Percentiles rank a stretch among this genome's conserved stretches.
Conservation (phyloP, 2,888 invertebrate species). For the Lithophane ornitopus region DNA sequence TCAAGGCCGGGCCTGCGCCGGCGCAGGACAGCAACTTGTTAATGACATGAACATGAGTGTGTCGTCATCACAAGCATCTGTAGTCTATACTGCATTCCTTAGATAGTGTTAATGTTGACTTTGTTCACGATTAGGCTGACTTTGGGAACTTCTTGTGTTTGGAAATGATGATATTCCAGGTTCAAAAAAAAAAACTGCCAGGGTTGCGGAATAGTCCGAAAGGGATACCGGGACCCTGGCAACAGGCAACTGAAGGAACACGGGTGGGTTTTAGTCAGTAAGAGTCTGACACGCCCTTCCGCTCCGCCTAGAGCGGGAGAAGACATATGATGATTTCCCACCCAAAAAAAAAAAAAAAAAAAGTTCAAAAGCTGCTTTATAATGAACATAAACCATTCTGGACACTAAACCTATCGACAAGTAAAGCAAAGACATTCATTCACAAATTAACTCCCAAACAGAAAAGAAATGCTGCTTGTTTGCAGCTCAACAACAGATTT, state of each 20-base stretch:
- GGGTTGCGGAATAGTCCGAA: too few species aligned
- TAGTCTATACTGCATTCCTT: slow-evolving; percentile 77
- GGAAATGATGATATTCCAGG: neutral
- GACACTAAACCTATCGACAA: slow-evolving; percentile 50
- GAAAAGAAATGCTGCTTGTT: slow-evolving; percentile 52
- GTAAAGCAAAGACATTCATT: slow-evolving; percentile 42
- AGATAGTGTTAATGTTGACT: slow-evolving; percentile 79
- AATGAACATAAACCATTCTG: neutral
- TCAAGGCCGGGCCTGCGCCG: slow-evolving; percentile 79
- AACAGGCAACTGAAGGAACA: too few species aligned
- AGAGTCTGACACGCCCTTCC: too few species aligned
- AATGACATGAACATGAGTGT: slow-evolving; percentile 78
- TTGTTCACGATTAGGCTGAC: slow-evolving; percentile 50
- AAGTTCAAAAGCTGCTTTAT: neutral
- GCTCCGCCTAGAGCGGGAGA: too few species aligned
- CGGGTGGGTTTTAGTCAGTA: too few species aligned
- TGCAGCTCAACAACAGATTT: slow-evolving; percentile 65
- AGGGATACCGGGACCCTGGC: too few species aligned
- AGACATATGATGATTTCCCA: too few species aligned
- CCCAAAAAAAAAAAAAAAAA: slow-evolving; percentile 10
- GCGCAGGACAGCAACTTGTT: slow-evolving; percentile 75
- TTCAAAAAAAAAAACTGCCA: too few species aligned
- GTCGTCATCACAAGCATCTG: slow-evolving; percentile 72
- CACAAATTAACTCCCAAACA: slow-evolving; percentile 46
- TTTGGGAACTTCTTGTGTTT: slow-evolving; percentile 22